Percentiles rank a stretch among this genome's conserved stretches.
These are phyloP conservation scores for Condylura cristata DNA, from an alignment of 2,113 vertebrate species.

Conservation along the genomic window DNA sequence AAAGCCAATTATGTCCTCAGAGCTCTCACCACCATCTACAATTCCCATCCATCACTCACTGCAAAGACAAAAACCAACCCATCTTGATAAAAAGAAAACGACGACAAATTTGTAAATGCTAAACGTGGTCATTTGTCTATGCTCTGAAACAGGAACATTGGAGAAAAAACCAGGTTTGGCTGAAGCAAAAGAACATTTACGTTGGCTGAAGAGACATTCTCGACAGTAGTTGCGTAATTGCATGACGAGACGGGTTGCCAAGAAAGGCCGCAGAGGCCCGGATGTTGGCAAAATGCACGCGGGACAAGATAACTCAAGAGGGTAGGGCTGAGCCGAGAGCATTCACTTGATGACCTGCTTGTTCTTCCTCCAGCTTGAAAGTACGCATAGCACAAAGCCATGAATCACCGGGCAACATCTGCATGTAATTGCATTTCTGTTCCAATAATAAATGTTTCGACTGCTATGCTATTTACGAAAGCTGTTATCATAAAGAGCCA, in stretches of 20 bases:
- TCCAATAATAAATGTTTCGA: constrained; percentile 84
- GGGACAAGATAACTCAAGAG: constrained; percentile 83
- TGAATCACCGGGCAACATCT: constrained; percentile 82
- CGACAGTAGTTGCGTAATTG: constrained; percentile 81
- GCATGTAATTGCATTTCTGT: constrained; percentile 83
- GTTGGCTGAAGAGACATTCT: constrained; percentile 78
- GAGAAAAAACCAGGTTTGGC: constrained; percentile 66
- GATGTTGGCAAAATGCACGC: constrained; percentile 82
- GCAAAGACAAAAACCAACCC: constrained; percentile 14
- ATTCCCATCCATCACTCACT: not conserved
- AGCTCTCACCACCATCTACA: not conserved
- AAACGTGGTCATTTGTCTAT: constrained; percentile 68
- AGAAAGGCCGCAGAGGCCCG: constrained; percentile 76
- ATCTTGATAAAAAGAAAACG: constrained; percentile 58
- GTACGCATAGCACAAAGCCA: constrained; percentile 66
- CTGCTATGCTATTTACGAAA: constrained; percentile 80
- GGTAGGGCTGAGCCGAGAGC: constrained; percentile 73
- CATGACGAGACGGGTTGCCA: constrained; percentile 79
- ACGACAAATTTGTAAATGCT: constrained; percentile 65
- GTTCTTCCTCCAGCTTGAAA: constrained; percentile 68
- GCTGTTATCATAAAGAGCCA: constrained; percentile 80
- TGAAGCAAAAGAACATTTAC: constrained; percentile 77
- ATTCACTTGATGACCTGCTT: constrained; percentile 68
- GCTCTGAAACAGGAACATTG: constrained; percentile 46
- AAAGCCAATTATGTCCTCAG: not conserved